phyloP scores from a whole-genome alignment of 2,797 vertebrate genomes.

The Anabacerthia variegaticeps region DNA sequence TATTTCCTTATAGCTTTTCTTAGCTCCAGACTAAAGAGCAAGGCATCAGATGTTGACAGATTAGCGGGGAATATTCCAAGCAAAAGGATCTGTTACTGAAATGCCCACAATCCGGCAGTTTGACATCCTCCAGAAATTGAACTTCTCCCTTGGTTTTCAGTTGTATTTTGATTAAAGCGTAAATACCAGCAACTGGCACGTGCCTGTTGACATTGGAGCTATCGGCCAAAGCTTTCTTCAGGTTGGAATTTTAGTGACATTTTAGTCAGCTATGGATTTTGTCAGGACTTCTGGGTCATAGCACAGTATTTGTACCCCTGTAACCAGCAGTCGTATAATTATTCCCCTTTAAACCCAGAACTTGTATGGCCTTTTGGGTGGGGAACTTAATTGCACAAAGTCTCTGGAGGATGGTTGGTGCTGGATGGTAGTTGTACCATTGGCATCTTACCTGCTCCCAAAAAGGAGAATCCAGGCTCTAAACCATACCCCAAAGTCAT shows the following conservation, averaged over 20 bases:
- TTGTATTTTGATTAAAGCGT: not conserved
- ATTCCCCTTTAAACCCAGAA: not conserved
- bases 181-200: not conserved
- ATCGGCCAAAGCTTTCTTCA: not conserved
- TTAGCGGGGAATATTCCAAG: not conserved
- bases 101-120: not conserved
- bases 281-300: not conserved
- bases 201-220: not conserved
- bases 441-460: accelerated
- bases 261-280: not conserved
- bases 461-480: not conserved
- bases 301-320: not conserved
- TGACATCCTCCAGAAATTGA: not conserved
- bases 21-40: conserved; percentile 56
- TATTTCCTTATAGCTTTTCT: conserved; percentile 55
- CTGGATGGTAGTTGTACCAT: not conserved
- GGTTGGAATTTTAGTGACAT: not conserved
- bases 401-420: accelerated
- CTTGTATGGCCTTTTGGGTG: not conserved
- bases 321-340: not conserved
- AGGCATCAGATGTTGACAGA: conserved; percentile 43
- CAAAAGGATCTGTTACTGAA: not conserved
- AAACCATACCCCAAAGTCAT: not conserved
- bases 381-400: not conserved
- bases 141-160: not conserved